Percentiles rank a stretch among this genome's conserved stretches.
Conservation (phyloP, 2,888 invertebrate species). For the Galerucella calmariensis region DNA sequence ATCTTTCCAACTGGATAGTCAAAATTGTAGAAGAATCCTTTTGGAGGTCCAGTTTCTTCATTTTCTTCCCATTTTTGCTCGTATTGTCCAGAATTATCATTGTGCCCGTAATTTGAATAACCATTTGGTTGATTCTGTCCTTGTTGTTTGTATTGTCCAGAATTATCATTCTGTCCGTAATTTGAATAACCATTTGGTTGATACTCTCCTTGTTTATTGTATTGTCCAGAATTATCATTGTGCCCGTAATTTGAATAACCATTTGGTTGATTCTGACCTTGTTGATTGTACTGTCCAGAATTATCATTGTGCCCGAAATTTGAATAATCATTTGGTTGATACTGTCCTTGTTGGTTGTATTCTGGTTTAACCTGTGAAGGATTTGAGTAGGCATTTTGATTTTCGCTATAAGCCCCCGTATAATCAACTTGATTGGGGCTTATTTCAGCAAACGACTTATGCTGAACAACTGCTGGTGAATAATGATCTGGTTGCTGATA, state of each 20-base stretch:
- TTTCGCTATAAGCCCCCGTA: slow-evolving; percentile 47
- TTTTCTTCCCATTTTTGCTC: slow-evolving; percentile 46
- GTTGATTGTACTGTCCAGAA: slow-evolving; percentile 33
- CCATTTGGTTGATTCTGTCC: slow-evolving; percentile 32
- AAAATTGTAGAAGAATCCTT: slow-evolving; percentile 80
- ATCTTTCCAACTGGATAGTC: slow-evolving; percentile 73
- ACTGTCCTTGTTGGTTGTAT: not conserved
- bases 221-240: slow-evolving; percentile 27
- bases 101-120: not conserved
- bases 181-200: slow-evolving; percentile 39
- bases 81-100: slow-evolving; percentile 36
- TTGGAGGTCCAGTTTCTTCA: slow-evolving; percentile 68
- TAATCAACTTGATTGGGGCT: slow-evolving; percentile 45
- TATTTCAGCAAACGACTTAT: slow-evolving; percentile 20
- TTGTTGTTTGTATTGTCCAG: slow-evolving; percentile 24
- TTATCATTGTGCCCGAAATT: slow-evolving; percentile 8
- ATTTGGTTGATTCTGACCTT: slow-evolving; percentile 27
- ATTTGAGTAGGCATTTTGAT: slow-evolving; percentile 41
- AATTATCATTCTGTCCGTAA: slow-evolving; percentile 18
- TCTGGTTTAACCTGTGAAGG: not conserved
- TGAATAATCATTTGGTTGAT: slow-evolving; percentile 26
- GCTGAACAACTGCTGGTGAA: not conserved
- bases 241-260: slow-evolving; percentile 33
- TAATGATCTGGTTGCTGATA: slow-evolving; percentile 29
- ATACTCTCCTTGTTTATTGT: slow-evolving; percentile 20